Percentiles rank a stretch among this genome's conserved stretches.
Evolutionary conservation across 1,140 invertebrate genomes (phyloP).

Genomic region (Megalonaias nervosa): DNA sequence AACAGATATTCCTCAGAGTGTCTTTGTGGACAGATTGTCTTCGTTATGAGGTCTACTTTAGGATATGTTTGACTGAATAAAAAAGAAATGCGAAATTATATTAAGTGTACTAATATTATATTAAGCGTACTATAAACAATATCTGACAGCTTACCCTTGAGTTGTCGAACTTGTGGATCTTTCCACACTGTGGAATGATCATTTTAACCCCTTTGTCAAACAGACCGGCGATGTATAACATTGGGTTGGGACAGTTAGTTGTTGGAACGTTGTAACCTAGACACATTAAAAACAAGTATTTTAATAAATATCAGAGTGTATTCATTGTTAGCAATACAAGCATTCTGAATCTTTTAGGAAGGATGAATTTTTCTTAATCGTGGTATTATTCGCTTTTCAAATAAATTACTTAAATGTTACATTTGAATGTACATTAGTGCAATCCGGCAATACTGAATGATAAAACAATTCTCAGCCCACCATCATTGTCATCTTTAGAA

Average conservation of each 20-base stretch:
- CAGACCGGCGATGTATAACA: slow-evolving; percentile 71
- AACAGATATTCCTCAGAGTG: too few species aligned
- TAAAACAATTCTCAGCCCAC: neutral
- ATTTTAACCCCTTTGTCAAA: slow-evolving; percentile 72
- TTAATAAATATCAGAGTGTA: neutral
- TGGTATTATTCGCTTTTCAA: too few species aligned
- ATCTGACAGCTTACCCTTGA: slow-evolving; percentile 68
- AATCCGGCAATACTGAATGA: neutral
- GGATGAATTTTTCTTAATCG: too few species aligned
- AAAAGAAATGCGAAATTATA: neutral
- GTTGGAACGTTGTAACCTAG: slow-evolving; percentile 73
- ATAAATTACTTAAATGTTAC: neutral
- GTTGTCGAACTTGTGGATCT: slow-evolving; percentile 73
- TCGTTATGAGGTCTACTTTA: too few species aligned
- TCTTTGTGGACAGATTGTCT: too few species aligned
- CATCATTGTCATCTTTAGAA: neutral
- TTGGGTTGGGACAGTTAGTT: slow-evolving; percentile 72
- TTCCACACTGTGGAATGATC: slow-evolving; percentile 72
- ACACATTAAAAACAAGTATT: slow-evolving; percentile 21
- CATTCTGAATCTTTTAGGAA: too few species aligned
- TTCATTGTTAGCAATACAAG: too few species aligned
- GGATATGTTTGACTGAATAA: too few species aligned
- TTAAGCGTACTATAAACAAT: neutral
- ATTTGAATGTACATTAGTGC: neutral
- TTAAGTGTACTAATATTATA: neutral